phyloP scores from a whole-genome alignment of 2,797 vertebrate genomes.

The Iguana delicatissima region DNA sequence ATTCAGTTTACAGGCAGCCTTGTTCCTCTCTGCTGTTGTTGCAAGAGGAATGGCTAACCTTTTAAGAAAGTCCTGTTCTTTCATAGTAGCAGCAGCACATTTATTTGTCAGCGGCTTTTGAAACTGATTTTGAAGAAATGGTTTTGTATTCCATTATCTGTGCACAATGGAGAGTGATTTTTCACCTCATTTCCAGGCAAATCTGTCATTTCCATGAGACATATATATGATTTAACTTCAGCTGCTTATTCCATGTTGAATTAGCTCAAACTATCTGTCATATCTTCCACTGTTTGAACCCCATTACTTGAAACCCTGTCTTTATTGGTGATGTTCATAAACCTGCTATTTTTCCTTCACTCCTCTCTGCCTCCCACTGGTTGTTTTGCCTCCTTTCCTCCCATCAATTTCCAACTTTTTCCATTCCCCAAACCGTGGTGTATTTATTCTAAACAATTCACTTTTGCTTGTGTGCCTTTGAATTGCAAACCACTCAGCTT shows the following conservation, averaged over 20 bases:
- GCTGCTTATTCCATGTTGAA: constrained; percentile 52
- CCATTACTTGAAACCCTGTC: constrained; percentile 46
- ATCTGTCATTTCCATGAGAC: constrained; percentile 48
- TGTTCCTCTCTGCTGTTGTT: not conserved
- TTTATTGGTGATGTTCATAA: constrained; percentile 41
- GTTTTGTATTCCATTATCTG: constrained; percentile 42
- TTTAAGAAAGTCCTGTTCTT: not conserved
- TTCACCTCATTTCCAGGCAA: constrained; percentile 16
- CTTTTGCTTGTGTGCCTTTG: constrained; percentile 38
- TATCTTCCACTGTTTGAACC: constrained; percentile 36
- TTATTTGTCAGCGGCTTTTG: constrained; percentile 26
- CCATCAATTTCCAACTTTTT: constrained; percentile 34
- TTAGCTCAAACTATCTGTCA: constrained; percentile 35
- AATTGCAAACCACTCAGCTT: not conserved
- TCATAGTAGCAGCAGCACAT: not conserved
- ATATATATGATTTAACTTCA: constrained; percentile 54
- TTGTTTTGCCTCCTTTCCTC: constrained; percentile 35
- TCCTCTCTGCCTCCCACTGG: constrained; percentile 23
- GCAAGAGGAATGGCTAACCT: not conserved
- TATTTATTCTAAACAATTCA: constrained; percentile 48
- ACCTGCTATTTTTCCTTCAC: constrained; percentile 23
- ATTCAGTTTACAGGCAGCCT: not conserved
- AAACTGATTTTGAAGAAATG: constrained; percentile 60
- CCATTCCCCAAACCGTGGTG: not conserved
- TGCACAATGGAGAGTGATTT: constrained; percentile 45